Evolutionary conservation across 2,797 vertebrate species (phyloP), one percentile per base, ranked within the genome.

Genomic region (Ctenosaura bakeri): DNA sequence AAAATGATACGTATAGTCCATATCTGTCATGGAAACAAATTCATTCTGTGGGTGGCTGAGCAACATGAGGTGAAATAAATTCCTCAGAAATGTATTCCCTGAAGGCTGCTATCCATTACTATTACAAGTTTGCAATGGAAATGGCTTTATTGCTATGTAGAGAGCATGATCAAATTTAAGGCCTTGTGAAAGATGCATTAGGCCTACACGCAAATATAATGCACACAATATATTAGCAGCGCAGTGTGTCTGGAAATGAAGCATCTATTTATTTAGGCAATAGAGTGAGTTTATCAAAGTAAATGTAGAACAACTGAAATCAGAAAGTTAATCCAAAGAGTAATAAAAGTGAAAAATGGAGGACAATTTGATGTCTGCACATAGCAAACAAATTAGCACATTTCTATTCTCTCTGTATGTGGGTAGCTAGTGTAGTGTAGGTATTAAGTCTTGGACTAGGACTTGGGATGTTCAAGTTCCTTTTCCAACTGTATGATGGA

Each of bases 91-190:
- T 90, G 90, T 96, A 88, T 96, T 91, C 96, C 95, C 0, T 1
- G 95, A 97, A 97, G 96, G 96, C 93, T 96, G 93, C 92, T 95
- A 97, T 97, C 94, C 93, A 95, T 97, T 97, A 96, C 92, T 91
- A 85, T 92, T 97, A 94, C 87, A 96, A 91, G 94, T 96, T 96
- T 96, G 95, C 94, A 95, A 94, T 96, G 93, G 92, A 97, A 97
- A 97, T 96, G 66, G 50, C 88, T 97, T 95, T 95, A 95, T 92
- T 94, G 88, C 93, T 92, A 90, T 0, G 14, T 80, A 93, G 90
- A 96, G 87, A 95, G 88, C 95, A 96, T 85, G 94, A 95, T 93
- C 95, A 95, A 96, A 97, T 97, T 96, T 97, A 97, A 97, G 95
- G 77, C 88, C 81, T 71, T 54, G 52, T 95, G 90, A 93, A 96